A percentile compares a stretch with the other conserved stretches of the same genome.
Evolutionary conservation across 2,888 invertebrate genomes (phyloP).

Genomic region (Microctonus aethiopoides): DNA sequence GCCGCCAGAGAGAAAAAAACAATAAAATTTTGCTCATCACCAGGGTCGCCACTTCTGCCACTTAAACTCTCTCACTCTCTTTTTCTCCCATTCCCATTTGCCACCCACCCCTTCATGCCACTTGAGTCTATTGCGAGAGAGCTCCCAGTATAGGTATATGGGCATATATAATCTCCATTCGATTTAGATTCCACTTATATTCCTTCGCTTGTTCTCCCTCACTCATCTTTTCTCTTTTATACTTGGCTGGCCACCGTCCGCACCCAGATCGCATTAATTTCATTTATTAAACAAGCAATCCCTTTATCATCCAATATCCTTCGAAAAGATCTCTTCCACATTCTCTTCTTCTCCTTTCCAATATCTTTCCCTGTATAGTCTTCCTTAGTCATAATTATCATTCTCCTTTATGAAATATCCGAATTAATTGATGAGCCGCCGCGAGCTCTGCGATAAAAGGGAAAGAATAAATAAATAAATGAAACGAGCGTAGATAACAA

Average conservation of each 20-base stretch:
- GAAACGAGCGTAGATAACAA: neutral
- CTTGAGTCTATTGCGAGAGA: conserved; percentile 38
- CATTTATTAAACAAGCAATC: conserved; percentile 27
- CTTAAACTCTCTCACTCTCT: conserved; percentile 46
- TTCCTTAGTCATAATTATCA: neutral
- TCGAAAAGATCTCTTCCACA: neutral
- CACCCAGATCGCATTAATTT: conserved; percentile 30
- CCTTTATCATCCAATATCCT: conserved; percentile 7
- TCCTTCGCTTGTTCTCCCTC: neutral
- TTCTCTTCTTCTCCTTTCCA: too few species aligned
- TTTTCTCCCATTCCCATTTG: conserved; percentile 21
- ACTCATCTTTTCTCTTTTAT: conserved; percentile 30
- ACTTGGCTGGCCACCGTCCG: conserved; percentile 24
- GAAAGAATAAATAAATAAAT: neutral
- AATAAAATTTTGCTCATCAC: conserved; percentile 57
- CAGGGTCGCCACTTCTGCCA: conserved; percentile 54
- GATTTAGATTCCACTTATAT: conserved; percentile 55
- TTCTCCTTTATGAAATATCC: neutral
- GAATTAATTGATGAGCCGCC: conserved; percentile 6
- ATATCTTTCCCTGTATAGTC: neutral
- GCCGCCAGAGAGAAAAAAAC: conserved; percentile 51
- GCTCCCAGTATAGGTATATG: conserved; percentile 40
- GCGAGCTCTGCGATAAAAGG: neutral
- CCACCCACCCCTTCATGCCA: conserved; percentile 37
- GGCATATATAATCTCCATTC: conserved; percentile 56